A percentile compares a stretch with the other conserved stretches of the same genome.
Conservation (phyloP, 1,140 invertebrate genomes). For the Oreohelix idahoensis region DNA sequence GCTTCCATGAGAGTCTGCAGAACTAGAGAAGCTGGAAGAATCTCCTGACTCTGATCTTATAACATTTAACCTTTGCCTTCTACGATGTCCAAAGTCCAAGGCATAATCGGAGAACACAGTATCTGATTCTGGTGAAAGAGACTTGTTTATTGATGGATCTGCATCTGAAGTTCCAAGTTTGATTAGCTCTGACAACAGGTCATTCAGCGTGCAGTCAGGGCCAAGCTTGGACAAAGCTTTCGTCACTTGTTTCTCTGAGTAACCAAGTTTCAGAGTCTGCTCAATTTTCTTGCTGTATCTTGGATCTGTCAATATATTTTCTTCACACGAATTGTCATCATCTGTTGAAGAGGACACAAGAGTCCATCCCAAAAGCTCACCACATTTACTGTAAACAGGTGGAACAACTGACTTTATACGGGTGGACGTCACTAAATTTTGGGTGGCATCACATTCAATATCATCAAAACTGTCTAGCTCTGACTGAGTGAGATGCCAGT, state of each 20-base stretch:
- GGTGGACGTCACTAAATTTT: not conserved
- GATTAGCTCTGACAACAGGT: constrained; percentile 83
- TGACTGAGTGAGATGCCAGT: not conserved
- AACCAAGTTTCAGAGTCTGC: constrained; percentile 91
- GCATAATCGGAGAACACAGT: not conserved
- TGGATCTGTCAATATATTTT: constrained; percentile 34
- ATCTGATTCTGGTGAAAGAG: not conserved
- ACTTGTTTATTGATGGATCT: not conserved
- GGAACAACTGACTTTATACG: not conserved
- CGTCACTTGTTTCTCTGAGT: constrained; percentile 88
- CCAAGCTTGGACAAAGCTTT: constrained; percentile 88
- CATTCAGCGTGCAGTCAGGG: constrained; percentile 81
- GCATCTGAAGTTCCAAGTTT: constrained; percentile 31
- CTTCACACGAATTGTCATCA: constrained; percentile 29
- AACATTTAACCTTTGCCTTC: not conserved
- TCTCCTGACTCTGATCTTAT: not conserved
- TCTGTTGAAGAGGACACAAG: not conserved
- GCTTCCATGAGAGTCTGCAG: not conserved
- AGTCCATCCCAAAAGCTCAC: not conserved
- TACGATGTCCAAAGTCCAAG: not conserved
- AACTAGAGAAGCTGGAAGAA: not conserved
- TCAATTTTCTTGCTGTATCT: constrained; percentile 78
- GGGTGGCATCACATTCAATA: not conserved
- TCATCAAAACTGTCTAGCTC: not conserved
- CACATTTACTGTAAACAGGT: not conserved